Evolutionary conservation across 2,113 vertebrate species (phyloP).

Genomic region (Haemorhous mexicanus): DNA sequence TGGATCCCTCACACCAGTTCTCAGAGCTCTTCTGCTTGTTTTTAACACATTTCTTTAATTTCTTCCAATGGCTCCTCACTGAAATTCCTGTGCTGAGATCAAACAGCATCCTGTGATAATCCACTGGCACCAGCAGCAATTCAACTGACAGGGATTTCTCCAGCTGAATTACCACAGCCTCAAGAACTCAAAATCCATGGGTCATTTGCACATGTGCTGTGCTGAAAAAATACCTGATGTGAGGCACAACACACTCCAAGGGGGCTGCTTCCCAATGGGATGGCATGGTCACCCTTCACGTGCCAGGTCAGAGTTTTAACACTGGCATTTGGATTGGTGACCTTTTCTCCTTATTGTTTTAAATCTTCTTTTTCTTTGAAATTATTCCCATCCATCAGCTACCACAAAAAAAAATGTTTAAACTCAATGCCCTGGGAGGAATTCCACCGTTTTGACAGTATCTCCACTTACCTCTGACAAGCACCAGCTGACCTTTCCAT

Average conservation of each 20-base stretch:
- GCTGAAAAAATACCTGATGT: background rate
- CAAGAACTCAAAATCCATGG: background rate
- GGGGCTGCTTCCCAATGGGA: background rate
- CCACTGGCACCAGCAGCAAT: background rate
- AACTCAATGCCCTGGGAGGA: background rate
- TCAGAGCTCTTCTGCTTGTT: background rate
- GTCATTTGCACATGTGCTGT: no score
- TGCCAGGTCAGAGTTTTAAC: background rate
- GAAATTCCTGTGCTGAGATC: background rate
- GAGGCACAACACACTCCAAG: background rate
- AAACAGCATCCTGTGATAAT: background rate
- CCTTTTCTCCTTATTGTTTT: background rate
- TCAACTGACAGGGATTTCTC: background rate
- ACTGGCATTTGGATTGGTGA: background rate
- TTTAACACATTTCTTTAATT: background rate
- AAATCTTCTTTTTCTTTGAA: background rate
- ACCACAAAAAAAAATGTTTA: background rate
- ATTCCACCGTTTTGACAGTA: background rate
- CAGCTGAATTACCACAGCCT: background rate
- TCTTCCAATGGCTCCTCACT: background rate
- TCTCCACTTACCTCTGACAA: background rate
- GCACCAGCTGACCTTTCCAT: background rate
- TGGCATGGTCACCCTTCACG: rapidly evolving
- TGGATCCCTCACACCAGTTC: background rate
- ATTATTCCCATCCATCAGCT: background rate